Evolutionary conservation across 2,113 vertebrate species (phyloP).

Genomic region (Pongo abelii): DNA sequence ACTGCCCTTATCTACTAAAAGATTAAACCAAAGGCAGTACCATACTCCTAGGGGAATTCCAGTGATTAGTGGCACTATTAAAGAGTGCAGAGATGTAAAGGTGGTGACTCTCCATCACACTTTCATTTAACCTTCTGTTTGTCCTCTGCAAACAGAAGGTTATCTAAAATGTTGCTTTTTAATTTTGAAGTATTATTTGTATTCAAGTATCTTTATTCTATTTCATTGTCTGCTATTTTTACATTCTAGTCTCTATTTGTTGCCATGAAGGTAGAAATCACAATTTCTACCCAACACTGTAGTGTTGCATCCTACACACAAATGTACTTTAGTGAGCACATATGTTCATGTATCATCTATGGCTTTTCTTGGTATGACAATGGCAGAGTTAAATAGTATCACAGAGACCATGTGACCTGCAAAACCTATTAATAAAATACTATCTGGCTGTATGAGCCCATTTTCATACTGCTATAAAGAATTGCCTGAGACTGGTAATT

Average conservation of each 20-base stretch:
- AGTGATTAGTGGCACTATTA: not conserved
- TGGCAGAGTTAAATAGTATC: not conserved
- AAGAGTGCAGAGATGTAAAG: not conserved
- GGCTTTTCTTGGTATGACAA: not conserved
- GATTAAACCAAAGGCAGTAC: not conserved
- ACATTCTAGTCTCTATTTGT: not conserved
- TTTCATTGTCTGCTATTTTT: not conserved
- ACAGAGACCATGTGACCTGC: not conserved
- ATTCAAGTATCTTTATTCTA: not conserved
- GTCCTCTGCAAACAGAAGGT: not conserved
- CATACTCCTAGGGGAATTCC: not conserved
- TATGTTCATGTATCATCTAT: not conserved
- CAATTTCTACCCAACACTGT: not conserved
- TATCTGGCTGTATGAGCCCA: too few relatives aligned
- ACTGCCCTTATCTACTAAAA: not conserved
- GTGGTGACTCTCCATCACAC: not conserved
- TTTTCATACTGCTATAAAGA: too few relatives aligned
- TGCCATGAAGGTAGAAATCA: not conserved
- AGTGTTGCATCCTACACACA: not conserved
- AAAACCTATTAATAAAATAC: not conserved
- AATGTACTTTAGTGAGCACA: not conserved
- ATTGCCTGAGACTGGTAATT: too few relatives aligned
- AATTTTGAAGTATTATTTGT: slow-evolving; percentile 10
- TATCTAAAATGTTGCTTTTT: not conserved
- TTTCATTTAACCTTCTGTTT: not conserved